Evolutionary conservation across 2,888 invertebrate species (phyloP), one percentile per base, ranked within the genome.

Genomic region (Acrobasis suavella): DNA sequence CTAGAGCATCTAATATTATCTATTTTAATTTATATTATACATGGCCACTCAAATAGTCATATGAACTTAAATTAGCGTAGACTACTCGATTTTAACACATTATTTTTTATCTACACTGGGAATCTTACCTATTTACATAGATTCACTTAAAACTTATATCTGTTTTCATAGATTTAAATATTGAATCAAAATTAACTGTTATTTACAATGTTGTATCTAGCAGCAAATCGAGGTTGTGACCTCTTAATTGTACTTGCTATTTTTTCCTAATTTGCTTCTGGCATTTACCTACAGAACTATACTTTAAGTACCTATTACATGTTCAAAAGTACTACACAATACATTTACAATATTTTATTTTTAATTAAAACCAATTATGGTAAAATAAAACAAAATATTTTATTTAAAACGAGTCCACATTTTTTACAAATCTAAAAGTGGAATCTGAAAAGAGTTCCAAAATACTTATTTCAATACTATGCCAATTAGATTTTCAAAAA

Each of bases 41-140:
- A 89, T 89, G 90, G 88, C 89, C 86, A 86, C 88, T 81, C 79
- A 77, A n/a, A 80, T 80, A 83, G 78, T 82, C 78, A 80, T 74
- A 79, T 83, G 70, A 74, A 70, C 73, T 78, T 80, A 81, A 72
- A 70, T 70, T 67, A 72, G 64, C 60, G 67, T 60, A 71, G 66
- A 60, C 32, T 68, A 67, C 65, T 56, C 58, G 46, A 46, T 46
- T 56, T 64, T 66, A 65, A 65, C 65, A 65, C 64, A 55, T 58
- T 62, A 58, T 62, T 63, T 67, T 62, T 69, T 87, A 88, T 87
- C 87, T 89, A 90, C 87, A 89, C 73, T 76, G 77, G 78, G 75
- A 76, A 75, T 73, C 73, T 72, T 77, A 76, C 69, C 68, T 84
- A 85, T 83, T 76, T 84, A 84, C 83, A 86, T 68, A 76, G 64